These are phyloP conservation scores for Oncorhynchus clarkii DNA, from an alignment of 2,113 vertebrate genomes.

Conservation along the genomic window DNA sequence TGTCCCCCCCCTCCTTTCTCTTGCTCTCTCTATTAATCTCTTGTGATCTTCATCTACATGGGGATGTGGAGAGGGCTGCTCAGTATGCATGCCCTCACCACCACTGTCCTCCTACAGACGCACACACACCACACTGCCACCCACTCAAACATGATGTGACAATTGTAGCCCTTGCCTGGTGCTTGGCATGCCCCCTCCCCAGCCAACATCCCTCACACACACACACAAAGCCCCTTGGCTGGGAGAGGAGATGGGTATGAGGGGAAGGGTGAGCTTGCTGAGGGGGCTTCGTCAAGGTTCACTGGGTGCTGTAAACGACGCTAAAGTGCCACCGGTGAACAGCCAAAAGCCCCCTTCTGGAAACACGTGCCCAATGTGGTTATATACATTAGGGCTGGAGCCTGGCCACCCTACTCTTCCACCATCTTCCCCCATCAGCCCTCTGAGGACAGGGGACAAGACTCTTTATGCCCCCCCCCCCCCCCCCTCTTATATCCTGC, in stretches of 20 bases:
- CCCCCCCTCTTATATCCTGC: neutral
- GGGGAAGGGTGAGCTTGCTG: slow-evolving; percentile 60
- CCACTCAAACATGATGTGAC: slow-evolving; percentile 17
- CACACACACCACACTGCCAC: slow-evolving; percentile 15
- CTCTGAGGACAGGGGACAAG: too few relatives aligned
- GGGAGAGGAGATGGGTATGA: neutral
- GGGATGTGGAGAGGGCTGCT: slow-evolving; percentile 34
- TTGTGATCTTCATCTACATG: slow-evolving; percentile 37
- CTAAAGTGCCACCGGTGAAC: neutral
- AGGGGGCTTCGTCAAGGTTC: neutral
- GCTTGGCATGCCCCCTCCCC: too few relatives aligned
- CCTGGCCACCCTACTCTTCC: slow-evolving; percentile 1
- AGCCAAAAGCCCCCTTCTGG: slow-evolving; percentile 30
- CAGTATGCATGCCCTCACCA: slow-evolving; percentile 33
- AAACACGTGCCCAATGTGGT: slow-evolving; percentile 28
- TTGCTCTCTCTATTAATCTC: slow-evolving; percentile 6
- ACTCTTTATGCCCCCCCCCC: neutral
- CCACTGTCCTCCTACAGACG: neutral
- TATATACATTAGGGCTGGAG: neutral
- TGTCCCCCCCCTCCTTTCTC: too few relatives aligned
- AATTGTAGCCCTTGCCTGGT: neutral
- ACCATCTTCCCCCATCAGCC: neutral
- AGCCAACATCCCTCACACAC: neutral
- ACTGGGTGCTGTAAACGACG: neutral
- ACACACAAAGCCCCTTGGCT: slow-evolving; percentile 6